These are phyloP conservation scores for Spodoptera picta DNA, from an alignment of 2,888 invertebrate genomes.

Conservation along the genomic window DNA sequence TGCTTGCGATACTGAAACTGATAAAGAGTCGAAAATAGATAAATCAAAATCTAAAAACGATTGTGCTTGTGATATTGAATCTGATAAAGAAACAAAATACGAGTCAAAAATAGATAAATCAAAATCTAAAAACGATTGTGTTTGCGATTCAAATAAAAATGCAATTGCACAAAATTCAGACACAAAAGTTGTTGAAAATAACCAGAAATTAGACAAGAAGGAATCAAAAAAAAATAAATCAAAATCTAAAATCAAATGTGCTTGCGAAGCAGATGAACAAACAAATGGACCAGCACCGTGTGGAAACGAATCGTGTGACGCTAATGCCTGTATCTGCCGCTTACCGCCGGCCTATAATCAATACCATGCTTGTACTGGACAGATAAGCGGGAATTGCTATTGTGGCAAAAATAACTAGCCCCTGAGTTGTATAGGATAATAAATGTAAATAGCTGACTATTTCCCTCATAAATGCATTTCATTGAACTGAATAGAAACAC, in stretches of 20 bases:
- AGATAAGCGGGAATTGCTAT: conserved; percentile 64
- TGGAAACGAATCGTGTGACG: conserved; percentile 4
- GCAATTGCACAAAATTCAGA: no score
- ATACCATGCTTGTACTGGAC: conserved; percentile 64
- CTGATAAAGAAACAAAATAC: not conserved
- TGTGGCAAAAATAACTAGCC: conserved; percentile 46
- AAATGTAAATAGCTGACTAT: conserved; percentile 12
- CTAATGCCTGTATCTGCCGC: conserved; percentile 58
- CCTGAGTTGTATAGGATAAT: not conserved
- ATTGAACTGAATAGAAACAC: not conserved
- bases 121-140: not conserved
- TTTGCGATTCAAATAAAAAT: no score
- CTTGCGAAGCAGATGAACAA: no score
- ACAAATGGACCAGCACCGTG: not conserved
- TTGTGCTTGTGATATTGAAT: not conserved
- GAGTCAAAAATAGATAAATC: not conserved
- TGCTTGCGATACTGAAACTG: not conserved
- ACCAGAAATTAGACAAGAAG: no score
- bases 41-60: not conserved
- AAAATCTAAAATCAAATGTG: not conserved
- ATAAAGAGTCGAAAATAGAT: not conserved
- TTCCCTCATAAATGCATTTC: not conserved
- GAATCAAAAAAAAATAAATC: not conserved
- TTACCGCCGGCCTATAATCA: conserved; percentile 68
- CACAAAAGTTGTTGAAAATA: no score